Conservation (phyloP, 1,140 invertebrate species). For the Sipha flava region DNA sequence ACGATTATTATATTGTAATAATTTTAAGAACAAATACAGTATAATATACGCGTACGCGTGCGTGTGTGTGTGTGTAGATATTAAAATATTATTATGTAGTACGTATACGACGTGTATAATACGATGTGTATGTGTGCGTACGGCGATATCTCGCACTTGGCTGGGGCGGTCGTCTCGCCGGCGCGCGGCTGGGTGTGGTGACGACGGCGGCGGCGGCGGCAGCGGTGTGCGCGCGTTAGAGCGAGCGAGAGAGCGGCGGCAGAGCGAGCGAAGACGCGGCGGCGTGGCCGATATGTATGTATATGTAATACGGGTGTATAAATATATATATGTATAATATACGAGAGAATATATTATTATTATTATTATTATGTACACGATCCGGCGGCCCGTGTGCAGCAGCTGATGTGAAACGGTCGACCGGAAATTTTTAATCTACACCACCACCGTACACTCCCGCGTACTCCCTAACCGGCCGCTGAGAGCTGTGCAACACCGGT, state of each 20-base stretch:
- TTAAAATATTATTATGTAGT: not conserved
- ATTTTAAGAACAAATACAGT: not conserved
- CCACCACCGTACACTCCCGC: not conserved
- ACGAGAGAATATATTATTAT: too few species aligned
- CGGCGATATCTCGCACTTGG: constrained; percentile 27
- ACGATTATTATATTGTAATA: not conserved
- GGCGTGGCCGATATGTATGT: not conserved
- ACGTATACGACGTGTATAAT: not conserved
- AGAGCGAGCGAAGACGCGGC: not conserved
- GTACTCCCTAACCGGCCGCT: not conserved
- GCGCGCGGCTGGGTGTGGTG: constrained; percentile 31
- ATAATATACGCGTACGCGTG: not conserved
- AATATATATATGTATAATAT: not conserved
- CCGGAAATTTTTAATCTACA: constrained; percentile 20
- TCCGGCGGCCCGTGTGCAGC: constrained; percentile 23
- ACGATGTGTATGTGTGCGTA: not conserved
- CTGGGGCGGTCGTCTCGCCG: constrained; percentile 31
- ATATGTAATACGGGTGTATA: not conserved
- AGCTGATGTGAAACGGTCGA: constrained; percentile 24
- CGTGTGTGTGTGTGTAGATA: not conserved
- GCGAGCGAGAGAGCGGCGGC: not conserved
- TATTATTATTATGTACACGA: not conserved
- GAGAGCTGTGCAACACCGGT: too few species aligned
- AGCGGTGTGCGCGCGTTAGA: constrained; percentile 10
- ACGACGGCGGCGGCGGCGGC: constrained; percentile 9